Percentiles rank a stretch among this genome's conserved stretches.
Evolutionary conservation across 2,888 invertebrate species (phyloP).

Genomic region (Melanostoma scalare): DNA sequence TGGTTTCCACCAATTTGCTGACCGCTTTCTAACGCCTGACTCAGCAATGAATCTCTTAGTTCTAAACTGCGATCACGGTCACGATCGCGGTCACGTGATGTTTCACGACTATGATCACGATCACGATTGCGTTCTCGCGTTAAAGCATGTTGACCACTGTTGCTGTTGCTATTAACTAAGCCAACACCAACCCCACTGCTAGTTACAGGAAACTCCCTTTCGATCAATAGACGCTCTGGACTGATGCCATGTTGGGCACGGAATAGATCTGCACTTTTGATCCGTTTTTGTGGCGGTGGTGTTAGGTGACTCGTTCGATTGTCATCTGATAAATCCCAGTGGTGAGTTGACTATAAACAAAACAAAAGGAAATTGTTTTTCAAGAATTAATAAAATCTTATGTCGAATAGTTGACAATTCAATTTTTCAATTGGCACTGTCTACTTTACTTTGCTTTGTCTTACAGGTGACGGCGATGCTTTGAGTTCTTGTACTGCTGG

Average conservation of each 20-base stretch:
- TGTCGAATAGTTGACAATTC: constrained; percentile 73
- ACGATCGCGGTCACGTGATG: constrained; percentile 81
- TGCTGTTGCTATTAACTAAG: constrained; percentile 73
- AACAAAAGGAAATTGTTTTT: constrained; percentile 33
- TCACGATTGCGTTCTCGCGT: constrained; percentile 79
- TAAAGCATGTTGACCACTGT: constrained; percentile 79
- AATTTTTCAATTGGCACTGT: constrained; percentile 75
- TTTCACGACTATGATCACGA: constrained; percentile 77
- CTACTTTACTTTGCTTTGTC: constrained; percentile 81
- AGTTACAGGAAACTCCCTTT: constrained; percentile 80
- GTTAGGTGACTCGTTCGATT: constrained; percentile 83
- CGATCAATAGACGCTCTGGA: constrained; percentile 81
- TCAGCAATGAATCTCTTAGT: constrained; percentile 88
- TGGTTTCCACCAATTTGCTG: constrained; percentile 81
- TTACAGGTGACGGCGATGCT: constrained; percentile 82
- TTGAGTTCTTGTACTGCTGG: constrained; percentile 81
- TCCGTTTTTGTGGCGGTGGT: constrained; percentile 87
- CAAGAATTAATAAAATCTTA: constrained; percentile 47
- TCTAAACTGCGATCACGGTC: constrained; percentile 86
- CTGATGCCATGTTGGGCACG: constrained; percentile 84
- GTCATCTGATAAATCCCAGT: constrained; percentile 86
- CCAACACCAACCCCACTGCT: constrained; percentile 73
- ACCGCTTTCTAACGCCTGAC: constrained; percentile 89
- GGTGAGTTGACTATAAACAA: constrained; percentile 78
- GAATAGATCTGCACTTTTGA: constrained; percentile 87